phyloP scores from a whole-genome alignment of 2,113 vertebrate genomes.

The Pygathrix nemaeus region DNA sequence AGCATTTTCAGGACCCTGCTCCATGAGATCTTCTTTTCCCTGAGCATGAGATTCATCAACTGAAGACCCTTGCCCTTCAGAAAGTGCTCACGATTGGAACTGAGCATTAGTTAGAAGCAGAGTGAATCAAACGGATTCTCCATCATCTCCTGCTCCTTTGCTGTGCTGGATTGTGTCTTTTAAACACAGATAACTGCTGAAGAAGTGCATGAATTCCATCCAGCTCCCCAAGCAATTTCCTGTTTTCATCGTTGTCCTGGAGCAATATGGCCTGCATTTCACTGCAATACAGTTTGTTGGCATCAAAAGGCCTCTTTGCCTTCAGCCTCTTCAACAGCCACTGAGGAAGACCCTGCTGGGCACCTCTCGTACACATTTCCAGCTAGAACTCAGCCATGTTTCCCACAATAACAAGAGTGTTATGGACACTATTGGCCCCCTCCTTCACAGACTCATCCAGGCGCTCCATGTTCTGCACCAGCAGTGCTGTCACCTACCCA shows the following conservation, averaged over 20 bases:
- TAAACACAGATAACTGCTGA: conserved; percentile 99
- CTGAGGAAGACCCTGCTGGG: too few species aligned
- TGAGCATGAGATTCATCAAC: conserved; percentile 99
- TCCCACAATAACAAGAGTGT: conserved; percentile 87
- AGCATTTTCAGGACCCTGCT: conserved; percentile 96
- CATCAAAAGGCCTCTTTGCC: conserved; percentile 99
- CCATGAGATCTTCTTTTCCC: conserved; percentile 98
- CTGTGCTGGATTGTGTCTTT: conserved; percentile 95
- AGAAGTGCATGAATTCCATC: conserved; percentile 99
- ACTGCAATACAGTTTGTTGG: conserved; percentile 99
- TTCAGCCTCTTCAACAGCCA: conserved; percentile 60
- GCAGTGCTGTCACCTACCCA: conserved; percentile 95
- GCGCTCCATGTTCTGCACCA: conserved; percentile 98
- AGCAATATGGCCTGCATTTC: conserved; percentile 97
- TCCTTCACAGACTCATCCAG: conserved; percentile 96
- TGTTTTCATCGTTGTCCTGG: conserved; percentile 97
- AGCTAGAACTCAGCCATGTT: too few species aligned
- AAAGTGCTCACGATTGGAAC: conserved; percentile 95
- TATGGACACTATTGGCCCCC: conserved; percentile 95
- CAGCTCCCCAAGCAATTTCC: conserved; percentile 96
- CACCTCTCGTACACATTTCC: too few species aligned
- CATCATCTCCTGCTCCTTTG: conserved; percentile 99
- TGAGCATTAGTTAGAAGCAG: conserved; percentile 97
- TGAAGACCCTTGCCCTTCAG: conserved; percentile 97
- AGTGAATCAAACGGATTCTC: conserved; percentile 97